These are phyloP conservation scores for Lagopus leucura DNA, from an alignment of 2,113 vertebrate species.

Conservation along the genomic window DNA sequence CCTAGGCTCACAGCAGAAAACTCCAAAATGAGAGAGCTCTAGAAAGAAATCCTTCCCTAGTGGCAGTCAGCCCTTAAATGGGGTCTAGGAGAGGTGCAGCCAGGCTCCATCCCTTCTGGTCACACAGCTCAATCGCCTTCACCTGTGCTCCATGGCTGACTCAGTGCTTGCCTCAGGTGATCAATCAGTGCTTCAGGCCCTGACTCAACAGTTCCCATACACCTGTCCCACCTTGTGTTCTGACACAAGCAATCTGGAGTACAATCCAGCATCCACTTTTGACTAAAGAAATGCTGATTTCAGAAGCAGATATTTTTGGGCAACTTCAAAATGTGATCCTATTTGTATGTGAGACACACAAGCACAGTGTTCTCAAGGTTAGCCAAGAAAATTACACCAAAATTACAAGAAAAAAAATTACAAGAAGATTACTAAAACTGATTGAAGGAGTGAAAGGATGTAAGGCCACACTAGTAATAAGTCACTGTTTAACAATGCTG, in stretches of 20 bases:
- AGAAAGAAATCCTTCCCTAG: too few species aligned
- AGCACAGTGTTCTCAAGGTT: background rate
- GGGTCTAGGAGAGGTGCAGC: too few species aligned
- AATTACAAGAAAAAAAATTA: too few species aligned
- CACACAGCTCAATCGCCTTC: too few species aligned
- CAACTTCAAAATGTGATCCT: background rate
- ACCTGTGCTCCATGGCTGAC: too few species aligned
- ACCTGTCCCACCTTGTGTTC: background rate
- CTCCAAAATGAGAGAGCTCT: too few species aligned
- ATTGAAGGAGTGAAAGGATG: background rate
- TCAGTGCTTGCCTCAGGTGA: too few species aligned
- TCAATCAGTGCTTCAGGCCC: too few species aligned
- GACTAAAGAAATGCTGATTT: background rate
- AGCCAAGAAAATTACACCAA: background rate
- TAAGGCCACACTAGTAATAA: background rate
- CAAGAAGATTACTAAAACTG: background rate
- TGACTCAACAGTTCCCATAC: too few species aligned
- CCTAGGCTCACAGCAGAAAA: too few species aligned
- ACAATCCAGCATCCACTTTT: background rate
- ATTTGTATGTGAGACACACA: background rate
- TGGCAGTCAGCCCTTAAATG: too few species aligned
- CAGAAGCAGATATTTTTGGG: background rate
- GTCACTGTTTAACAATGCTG: background rate
- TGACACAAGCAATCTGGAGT: background rate
- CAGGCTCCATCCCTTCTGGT: too few species aligned